Conservation (phyloP, 2,888 invertebrate species). For the Calliphora vomitoria region DNA sequence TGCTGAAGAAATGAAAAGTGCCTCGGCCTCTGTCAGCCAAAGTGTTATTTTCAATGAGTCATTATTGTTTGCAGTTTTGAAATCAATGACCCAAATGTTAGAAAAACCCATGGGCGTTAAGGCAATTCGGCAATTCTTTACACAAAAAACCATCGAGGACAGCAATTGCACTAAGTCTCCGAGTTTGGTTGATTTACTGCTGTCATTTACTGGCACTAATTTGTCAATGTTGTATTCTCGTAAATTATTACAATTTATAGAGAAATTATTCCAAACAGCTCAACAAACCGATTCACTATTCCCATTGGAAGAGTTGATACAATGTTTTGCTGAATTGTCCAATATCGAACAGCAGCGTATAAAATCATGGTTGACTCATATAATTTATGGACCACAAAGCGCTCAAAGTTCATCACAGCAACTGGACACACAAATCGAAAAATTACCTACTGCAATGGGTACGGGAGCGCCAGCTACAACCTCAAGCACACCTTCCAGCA, state of each 20-base stretch:
- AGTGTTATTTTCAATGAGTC: conserved; percentile 80
- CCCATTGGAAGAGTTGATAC: conserved; percentile 88
- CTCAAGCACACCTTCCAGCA: conserved; percentile 85
- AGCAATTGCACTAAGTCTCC: conserved; percentile 79
- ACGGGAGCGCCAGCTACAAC: conserved; percentile 67
- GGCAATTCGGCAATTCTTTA: conserved; percentile 93
- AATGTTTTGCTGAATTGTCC: conserved; percentile 88
- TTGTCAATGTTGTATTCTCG: conserved; percentile 90
- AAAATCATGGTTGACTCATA: conserved; percentile 88
- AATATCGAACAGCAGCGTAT: conserved; percentile 87
- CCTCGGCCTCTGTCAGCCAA: conserved; percentile 65
- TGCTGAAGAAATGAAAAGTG: conserved; percentile 82
- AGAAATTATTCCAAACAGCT: conserved; percentile 88
- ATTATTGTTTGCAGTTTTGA: conserved; percentile 84
- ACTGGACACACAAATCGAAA: conserved; percentile 74
- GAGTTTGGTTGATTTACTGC: conserved; percentile 91
- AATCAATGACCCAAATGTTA: conserved; percentile 94
- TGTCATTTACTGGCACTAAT: conserved; percentile 92
- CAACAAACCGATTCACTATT: conserved; percentile 88
- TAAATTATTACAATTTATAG: conserved; percentile 92
- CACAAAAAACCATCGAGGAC: conserved; percentile 84
- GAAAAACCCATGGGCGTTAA: conserved; percentile 92
- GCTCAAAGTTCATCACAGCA: conserved; percentile 69
- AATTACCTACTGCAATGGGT: conserved; percentile 49
- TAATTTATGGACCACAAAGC: conserved; percentile 86